Percentiles rank a stretch among this genome's conserved stretches.
These are phyloP conservation scores for Geodia barretti DNA, from an alignment of 37 sponge, comb jelly and placozoan genomes.

Conservation along the genomic window DNA sequence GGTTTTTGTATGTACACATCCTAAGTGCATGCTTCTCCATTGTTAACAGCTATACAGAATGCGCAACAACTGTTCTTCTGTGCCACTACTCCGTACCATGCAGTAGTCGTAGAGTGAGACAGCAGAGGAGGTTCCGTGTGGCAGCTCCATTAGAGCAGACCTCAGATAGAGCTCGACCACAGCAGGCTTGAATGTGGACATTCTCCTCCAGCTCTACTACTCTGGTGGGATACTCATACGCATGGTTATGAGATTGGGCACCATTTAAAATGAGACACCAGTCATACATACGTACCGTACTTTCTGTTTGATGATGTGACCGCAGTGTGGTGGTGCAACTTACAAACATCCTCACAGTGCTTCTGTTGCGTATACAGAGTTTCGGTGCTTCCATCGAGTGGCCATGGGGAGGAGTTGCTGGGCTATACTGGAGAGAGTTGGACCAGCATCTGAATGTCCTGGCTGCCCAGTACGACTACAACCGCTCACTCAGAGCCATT, in stretches of 20 bases:
- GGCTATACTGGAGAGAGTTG: slow-evolving; percentile 39
- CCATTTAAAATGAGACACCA: background rate
- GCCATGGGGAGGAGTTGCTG: slow-evolving; percentile 21
- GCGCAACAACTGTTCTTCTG: too few relatives aligned
- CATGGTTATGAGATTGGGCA: too few relatives aligned
- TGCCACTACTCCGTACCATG: too few relatives aligned
- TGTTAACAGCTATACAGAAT: too few relatives aligned
- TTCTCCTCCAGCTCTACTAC: slow-evolving; percentile 58
- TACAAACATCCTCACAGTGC: background rate
- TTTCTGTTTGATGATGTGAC: too few relatives aligned
- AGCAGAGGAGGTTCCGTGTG: slow-evolving; percentile 57
- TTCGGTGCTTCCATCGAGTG: too few relatives aligned
- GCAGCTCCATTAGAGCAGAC: slow-evolving; percentile 54
- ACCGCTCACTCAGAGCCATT: slow-evolving; percentile 15
- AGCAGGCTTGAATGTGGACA: slow-evolving; percentile 31
- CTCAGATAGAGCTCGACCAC: slow-evolving; percentile 18
- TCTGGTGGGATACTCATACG: slow-evolving; percentile 54
- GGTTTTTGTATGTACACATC: too few relatives aligned
- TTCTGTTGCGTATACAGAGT: too few relatives aligned
- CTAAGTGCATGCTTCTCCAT: too few relatives aligned
- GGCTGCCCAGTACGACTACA: slow-evolving; percentile 29
- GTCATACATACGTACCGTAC: background rate
- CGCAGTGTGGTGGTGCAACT: too few relatives aligned
- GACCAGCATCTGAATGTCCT: slow-evolving; percentile 3
- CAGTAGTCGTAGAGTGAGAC: slow-evolving; percentile 17